Conservation (phyloP, 2,888 invertebrate species). For the Drosophila suboccidentalis region DNA sequence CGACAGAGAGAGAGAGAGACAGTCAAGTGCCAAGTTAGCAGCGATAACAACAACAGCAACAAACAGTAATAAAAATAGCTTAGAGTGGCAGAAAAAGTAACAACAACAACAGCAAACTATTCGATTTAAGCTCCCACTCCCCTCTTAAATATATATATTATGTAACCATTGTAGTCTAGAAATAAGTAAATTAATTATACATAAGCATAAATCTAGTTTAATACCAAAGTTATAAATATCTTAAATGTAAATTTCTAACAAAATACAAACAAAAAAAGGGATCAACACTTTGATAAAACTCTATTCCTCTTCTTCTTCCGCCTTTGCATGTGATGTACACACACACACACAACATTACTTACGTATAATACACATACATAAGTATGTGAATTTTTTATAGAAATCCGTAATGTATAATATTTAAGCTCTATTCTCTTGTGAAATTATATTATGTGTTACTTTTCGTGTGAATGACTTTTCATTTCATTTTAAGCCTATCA, state of each 20-base stretch:
- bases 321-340: constrained; percentile 53
- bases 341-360: constrained; percentile 35
- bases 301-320: constrained; percentile 23
- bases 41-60: constrained; percentile 1
- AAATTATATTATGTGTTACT: constrained; percentile 66
- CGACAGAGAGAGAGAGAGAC: background rate
- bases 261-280: constrained; percentile 30
- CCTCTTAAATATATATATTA: constrained; percentile 54
- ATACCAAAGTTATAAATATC: constrained; percentile 83
- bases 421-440: constrained; percentile 72
- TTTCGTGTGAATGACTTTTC: constrained; percentile 66
- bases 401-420: constrained; percentile 56
- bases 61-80: constrained; percentile 14
- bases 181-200: constrained; percentile 78
- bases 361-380: constrained; percentile 22
- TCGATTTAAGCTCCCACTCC: constrained; percentile 69
- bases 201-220: constrained; percentile 83
- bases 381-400: constrained; percentile 48
- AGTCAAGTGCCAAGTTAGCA: constrained; percentile 43
- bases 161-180: constrained; percentile 68
- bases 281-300: constrained; percentile 45
- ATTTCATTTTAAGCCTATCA: constrained; percentile 57
- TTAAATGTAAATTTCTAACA: constrained; percentile 57
- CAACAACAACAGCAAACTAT: constrained; percentile 63
- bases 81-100: constrained; percentile 22